Conservation (phyloP, 2,888 invertebrate genomes). For the Synanthedon myopaeformis region DNA sequence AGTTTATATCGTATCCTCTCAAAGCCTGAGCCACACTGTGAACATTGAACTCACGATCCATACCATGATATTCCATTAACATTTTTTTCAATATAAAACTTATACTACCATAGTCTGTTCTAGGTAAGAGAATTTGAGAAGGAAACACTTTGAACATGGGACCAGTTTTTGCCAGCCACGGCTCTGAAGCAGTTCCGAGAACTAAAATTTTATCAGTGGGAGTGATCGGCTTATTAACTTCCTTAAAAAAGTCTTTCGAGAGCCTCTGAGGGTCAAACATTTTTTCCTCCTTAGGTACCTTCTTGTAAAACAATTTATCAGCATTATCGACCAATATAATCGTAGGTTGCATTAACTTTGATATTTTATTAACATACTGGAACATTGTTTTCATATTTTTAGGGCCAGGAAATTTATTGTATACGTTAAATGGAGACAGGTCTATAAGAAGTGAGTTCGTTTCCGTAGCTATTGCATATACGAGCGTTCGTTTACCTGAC, state of each 20-base stretch:
- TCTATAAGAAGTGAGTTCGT: constrained; percentile 82
- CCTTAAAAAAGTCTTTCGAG: constrained; percentile 75
- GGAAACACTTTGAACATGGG: constrained; percentile 70
- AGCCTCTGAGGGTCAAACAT: constrained; percentile 76
- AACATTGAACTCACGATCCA: constrained; percentile 71
- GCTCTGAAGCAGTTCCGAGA: constrained; percentile 76
- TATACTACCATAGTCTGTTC: constrained; percentile 72
- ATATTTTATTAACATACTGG: constrained; percentile 75
- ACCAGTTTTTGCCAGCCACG: constrained; percentile 69
- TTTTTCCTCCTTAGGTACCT: constrained; percentile 73
- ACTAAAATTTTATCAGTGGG: constrained; percentile 76
- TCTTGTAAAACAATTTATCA: constrained; percentile 77
- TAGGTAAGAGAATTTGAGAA: constrained; percentile 64
- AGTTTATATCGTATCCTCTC: constrained; percentile 63
- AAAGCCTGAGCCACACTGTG: constrained; percentile 68
- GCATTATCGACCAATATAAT: constrained; percentile 77
- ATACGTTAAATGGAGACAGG: constrained; percentile 76
- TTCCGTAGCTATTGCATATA: constrained; percentile 81
- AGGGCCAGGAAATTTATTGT: constrained; percentile 76
- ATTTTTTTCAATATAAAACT: constrained; percentile 64
- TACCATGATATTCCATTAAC: constrained; percentile 70
- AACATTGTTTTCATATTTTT: constrained; percentile 76
- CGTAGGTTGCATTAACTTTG: constrained; percentile 77
- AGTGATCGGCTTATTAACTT: constrained; percentile 76
- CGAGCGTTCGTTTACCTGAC: constrained; percentile 78